Percentiles rank a stretch among this genome's conserved stretches.
Evolutionary conservation across 2,113 vertebrate species (phyloP).

Genomic region (Poecile atricapillus): DNA sequence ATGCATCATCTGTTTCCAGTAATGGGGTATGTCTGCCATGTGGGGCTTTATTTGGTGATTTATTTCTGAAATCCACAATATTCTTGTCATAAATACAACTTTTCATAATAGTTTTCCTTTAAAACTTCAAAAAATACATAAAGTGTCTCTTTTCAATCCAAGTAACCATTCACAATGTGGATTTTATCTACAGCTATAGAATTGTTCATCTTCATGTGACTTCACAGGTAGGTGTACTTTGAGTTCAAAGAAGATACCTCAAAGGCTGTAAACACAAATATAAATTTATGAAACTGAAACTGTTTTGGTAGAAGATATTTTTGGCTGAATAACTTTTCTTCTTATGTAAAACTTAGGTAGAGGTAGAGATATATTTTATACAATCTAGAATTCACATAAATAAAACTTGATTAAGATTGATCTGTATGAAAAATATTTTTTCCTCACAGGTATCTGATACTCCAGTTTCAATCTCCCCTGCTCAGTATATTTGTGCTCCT

Average conservation of each 20-base stretch:
- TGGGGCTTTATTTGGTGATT: background rate
- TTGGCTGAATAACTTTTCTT: background rate
- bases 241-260: background rate
- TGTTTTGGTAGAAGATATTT: background rate
- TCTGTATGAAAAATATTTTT: background rate
- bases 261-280: background rate
- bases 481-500: conserved; percentile 95
- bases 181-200: background rate
- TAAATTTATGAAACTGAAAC: background rate
- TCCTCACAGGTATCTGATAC: conserved; percentile 82
- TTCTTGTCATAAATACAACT: background rate
- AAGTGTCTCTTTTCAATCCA: background rate
- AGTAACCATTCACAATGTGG: background rate
- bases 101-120: background rate
- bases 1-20: background rate
- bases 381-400: background rate
- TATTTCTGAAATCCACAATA: background rate
- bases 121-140: background rate
- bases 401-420: background rate
- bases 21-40: background rate
- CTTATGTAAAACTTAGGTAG: background rate
- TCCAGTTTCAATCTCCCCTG: conserved; percentile 82
- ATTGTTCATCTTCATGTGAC: background rate
- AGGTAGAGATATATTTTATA: background rate
- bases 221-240: background rate